Evolutionary conservation across 2,888 invertebrate species (phyloP).

Genomic region (Epistrophe eligans): DNA sequence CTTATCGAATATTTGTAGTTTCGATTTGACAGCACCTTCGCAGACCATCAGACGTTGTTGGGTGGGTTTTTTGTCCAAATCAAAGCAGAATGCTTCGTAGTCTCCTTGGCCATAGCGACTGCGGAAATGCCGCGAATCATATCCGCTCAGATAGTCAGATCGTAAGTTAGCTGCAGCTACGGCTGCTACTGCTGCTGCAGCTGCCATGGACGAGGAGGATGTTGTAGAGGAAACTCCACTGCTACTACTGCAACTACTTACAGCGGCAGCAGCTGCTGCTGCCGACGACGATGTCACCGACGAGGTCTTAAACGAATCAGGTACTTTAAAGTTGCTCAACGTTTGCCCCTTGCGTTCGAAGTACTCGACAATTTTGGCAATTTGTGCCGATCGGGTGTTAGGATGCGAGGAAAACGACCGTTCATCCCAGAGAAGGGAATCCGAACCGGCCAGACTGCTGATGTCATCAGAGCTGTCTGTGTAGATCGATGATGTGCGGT

Average conservation of each 20-base stretch:
- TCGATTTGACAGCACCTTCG: slow-evolving; percentile 94
- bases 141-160: slow-evolving; percentile 80
- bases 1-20: slow-evolving; percentile 93
- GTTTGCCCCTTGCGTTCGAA: slow-evolving; percentile 91
- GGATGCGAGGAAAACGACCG: slow-evolving; percentile 86
- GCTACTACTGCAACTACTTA: slow-evolving; percentile 69
- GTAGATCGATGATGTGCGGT: slow-evolving; percentile 92
- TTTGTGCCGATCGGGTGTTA: slow-evolving; percentile 87
- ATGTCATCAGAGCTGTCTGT: slow-evolving; percentile 95
- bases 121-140: slow-evolving; percentile 81
- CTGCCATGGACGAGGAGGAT: slow-evolving; percentile 69
- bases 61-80: slow-evolving; percentile 84
- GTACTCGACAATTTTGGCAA: slow-evolving; percentile 94
- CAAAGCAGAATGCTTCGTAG: slow-evolving; percentile 83
- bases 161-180: slow-evolving; percentile 82
- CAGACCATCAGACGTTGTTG: slow-evolving; percentile 90
- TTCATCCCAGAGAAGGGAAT: slow-evolving; percentile 89
- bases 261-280: slow-evolving; percentile 66
- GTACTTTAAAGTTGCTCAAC: slow-evolving; percentile 84
- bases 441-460: slow-evolving; percentile 91
- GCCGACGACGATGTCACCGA: slow-evolving; percentile 75
- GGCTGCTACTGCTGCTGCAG: slow-evolving; percentile 78
- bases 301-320: slow-evolving; percentile 81
- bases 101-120: slow-evolving; percentile 79
- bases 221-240: slow-evolving; percentile 75